Conservation (phyloP, 2,888 invertebrate species). For the Drosophila engyochracea region DNA sequence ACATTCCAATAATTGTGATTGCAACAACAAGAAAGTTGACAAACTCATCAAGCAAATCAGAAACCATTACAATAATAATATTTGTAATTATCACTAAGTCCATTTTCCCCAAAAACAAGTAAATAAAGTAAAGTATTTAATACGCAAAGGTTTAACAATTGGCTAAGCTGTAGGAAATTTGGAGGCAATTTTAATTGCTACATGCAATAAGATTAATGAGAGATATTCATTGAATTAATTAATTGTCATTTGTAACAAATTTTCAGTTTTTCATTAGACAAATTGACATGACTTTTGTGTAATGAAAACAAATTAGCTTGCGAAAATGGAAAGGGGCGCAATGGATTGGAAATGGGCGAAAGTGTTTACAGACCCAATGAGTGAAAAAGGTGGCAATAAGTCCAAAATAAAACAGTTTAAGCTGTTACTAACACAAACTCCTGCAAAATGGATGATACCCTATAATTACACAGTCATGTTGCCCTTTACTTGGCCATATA, state of each 20-base stretch:
- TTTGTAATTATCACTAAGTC: conserved; percentile 33
- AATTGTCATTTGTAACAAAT: conserved; percentile 48
- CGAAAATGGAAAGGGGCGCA: neutral
- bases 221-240: conserved; percentile 49
- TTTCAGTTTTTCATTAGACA: conserved; percentile 47
- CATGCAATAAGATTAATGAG: conserved; percentile 28
- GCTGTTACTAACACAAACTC: neutral
- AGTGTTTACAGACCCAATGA: neutral
- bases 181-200: neutral
- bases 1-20: conserved; percentile 43
- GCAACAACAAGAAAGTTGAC: conserved; percentile 22
- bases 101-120: conserved; percentile 14
- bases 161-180: conserved; percentile 4
- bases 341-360: neutral
- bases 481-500: neutral
- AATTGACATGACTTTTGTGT: conserved; percentile 37
- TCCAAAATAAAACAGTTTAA: neutral
- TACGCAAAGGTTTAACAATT: conserved; percentile 31
- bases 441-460: neutral
- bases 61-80: conserved; percentile 46
- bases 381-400: conserved; percentile 27
- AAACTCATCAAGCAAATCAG: conserved; percentile 30
- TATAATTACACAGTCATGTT: neutral
- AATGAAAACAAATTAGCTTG: conserved; percentile 42
- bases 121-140: conserved; percentile 23